Evolutionary conservation across 1,140 invertebrate species (phyloP).

Genomic region (Drosophila hydei): DNA sequence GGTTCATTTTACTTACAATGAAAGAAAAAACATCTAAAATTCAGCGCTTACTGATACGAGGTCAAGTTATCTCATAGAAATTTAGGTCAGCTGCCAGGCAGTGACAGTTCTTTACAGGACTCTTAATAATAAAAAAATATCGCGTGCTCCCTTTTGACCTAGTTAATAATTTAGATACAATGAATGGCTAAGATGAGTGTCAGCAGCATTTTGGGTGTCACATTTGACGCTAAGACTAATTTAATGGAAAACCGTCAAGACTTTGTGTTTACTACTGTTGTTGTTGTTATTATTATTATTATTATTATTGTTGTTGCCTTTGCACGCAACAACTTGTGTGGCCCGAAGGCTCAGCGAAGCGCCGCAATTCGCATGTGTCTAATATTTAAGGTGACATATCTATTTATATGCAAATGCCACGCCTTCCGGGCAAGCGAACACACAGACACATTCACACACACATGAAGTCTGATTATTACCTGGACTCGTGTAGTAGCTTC

Average conservation of each 20-base stretch:
- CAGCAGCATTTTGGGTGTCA: constrained; percentile 42
- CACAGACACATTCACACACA: background rate
- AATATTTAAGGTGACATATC: constrained; percentile 73
- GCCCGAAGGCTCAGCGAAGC: background rate
- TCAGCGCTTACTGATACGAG: no score
- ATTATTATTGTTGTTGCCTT: constrained; percentile 12
- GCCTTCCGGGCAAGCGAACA: constrained; percentile 14
- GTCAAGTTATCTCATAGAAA: no score
- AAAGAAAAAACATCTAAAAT: background rate
- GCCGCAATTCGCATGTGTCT: constrained; percentile 41
- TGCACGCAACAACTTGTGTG: constrained; percentile 36
- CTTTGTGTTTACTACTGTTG: background rate
- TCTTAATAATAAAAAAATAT: background rate
- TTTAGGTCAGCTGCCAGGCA: constrained; percentile 4
- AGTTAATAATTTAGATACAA: constrained; percentile 64
- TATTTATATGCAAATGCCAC: constrained; percentile 78
- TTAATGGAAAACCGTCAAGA: constrained; percentile 57
- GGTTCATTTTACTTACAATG: background rate
- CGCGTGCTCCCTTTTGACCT: constrained; percentile 39
- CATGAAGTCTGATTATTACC: constrained; percentile 20
- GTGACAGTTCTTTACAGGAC: constrained; percentile 1
- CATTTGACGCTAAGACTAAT: constrained; percentile 67
- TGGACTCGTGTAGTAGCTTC: constrained; percentile 11
- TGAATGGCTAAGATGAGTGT: constrained; percentile 37
- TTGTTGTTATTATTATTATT: constrained; percentile 26